phyloP scores from a whole-genome alignment of 2,113 vertebrate species.

The Orthonyx spaldingii region DNA sequence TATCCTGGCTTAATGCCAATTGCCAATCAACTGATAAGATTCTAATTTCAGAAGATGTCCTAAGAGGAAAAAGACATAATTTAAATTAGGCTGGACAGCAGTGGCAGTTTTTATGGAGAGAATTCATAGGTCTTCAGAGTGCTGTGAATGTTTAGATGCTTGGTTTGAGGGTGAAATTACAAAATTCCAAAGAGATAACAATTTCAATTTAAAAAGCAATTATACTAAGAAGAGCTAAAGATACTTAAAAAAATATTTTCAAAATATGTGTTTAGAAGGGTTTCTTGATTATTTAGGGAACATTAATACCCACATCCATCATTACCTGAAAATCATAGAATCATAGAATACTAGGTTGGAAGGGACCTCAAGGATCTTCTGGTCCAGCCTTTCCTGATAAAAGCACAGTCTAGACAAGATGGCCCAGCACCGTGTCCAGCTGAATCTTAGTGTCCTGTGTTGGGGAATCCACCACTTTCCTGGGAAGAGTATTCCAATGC shows the following conservation, averaged over 20 bases:
- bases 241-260: background rate
- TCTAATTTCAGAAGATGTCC: slow-evolving; percentile 52
- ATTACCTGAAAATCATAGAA: background rate
- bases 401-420: background rate
- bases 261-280: background rate
- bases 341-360: background rate
- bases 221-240: background rate
- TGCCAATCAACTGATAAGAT: slow-evolving; percentile 44
- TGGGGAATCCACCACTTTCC: background rate
- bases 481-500: background rate
- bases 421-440: background rate
- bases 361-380: background rate
- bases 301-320: background rate
- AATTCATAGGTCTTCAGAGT: slow-evolving; percentile 20
- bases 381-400: background rate
- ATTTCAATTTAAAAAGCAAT: slow-evolving; percentile 23
- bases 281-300: slow-evolving; percentile 15
- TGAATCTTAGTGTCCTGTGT: background rate
- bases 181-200: background rate
- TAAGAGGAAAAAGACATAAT: slow-evolving; percentile 38
- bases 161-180: background rate
- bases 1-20: slow-evolving; percentile 51
- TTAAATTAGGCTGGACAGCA: slow-evolving; percentile 49
- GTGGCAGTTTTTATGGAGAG: background rate
- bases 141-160: background rate